Conservation (phyloP, 2,888 invertebrate genomes). For the Scaptomyza flava region DNA sequence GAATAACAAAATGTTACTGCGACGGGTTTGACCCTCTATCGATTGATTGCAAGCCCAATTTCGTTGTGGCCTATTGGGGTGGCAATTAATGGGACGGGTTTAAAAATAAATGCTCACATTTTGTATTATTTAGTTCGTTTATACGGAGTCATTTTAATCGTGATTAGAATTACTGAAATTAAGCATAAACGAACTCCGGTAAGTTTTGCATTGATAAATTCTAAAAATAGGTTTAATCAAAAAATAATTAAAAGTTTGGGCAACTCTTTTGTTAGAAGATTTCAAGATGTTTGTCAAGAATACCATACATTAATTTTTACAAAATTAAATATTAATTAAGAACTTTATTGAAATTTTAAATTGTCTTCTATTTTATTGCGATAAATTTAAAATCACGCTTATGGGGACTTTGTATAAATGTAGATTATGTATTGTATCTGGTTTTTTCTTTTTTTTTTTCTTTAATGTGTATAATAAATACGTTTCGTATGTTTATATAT, state of each 20-base stretch:
- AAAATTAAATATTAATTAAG: not conserved
- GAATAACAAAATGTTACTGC: slow-evolving; percentile 24
- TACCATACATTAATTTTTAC: too few relatives aligned
- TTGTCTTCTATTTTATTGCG: slow-evolving; percentile 52
- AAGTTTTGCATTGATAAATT: too few relatives aligned
- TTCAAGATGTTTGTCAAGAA: too few relatives aligned
- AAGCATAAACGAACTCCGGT: not conserved
- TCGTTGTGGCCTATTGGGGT: not conserved
- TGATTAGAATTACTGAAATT: slow-evolving; percentile 8
- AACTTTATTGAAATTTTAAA: slow-evolving; percentile 5
- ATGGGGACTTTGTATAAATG: slow-evolving; percentile 37
- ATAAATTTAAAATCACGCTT: slow-evolving; percentile 55
- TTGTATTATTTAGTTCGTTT: slow-evolving; percentile 11
- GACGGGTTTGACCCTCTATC: slow-evolving; percentile 21
- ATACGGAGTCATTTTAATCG: slow-evolving; percentile 16
- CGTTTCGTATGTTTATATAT: slow-evolving; percentile 59
- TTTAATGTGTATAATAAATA: slow-evolving; percentile 64
- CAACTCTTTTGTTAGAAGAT: too few relatives aligned
- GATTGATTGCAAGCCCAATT: slow-evolving; percentile 29
- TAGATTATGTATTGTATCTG: slow-evolving; percentile 46
- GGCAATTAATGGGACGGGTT: not conserved
- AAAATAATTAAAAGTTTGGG: too few relatives aligned
- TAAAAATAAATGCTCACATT: slow-evolving; percentile 1
- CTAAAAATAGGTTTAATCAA: too few relatives aligned
- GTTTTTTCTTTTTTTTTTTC: slow-evolving; percentile 2